These are phyloP conservation scores for Imbricaverruca yamaguchii DNA, from an alignment of 2,888 invertebrate species.

Conservation along the genomic window DNA sequence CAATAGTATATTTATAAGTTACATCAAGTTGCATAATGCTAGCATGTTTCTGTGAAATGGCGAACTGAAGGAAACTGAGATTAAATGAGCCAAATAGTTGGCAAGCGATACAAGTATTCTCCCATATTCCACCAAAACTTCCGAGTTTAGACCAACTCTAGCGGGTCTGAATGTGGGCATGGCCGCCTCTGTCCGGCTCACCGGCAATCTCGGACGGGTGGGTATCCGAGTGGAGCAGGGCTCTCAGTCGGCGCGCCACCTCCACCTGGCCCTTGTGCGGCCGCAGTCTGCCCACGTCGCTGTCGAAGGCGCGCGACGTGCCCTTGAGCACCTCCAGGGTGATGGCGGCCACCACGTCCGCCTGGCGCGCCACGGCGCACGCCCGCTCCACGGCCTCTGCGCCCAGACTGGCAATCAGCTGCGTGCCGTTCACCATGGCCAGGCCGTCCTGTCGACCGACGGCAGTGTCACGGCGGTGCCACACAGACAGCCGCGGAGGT, in stretches of 20 bases:
- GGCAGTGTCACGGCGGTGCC: too few species aligned
- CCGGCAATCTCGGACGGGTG: slow-evolving; percentile 58
- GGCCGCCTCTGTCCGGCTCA: slow-evolving; percentile 48
- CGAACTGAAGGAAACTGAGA: too few species aligned
- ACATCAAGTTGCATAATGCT: too few species aligned
- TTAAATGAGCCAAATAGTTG: too few species aligned
- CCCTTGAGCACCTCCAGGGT: slow-evolving; percentile 59
- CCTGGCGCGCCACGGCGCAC: slow-evolving; percentile 52
- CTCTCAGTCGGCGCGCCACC: slow-evolving; percentile 52
- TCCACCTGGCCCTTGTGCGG: slow-evolving; percentile 55
- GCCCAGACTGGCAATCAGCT: slow-evolving; percentile 57
- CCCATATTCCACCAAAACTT: too few species aligned
- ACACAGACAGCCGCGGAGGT: too few species aligned
- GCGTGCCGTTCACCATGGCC: slow-evolving; percentile 59
- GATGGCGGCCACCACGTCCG: slow-evolving; percentile 56
- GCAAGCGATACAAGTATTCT: too few species aligned
- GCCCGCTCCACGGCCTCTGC: slow-evolving; percentile 56
- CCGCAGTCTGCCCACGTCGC: slow-evolving; percentile 54
- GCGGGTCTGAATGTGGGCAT: slow-evolving; percentile 41
- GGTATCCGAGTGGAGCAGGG: slow-evolving; percentile 53
- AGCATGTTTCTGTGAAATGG: too few species aligned
- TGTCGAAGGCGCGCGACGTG: slow-evolving; percentile 55
- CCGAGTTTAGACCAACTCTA: background rate
- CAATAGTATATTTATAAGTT: too few species aligned
- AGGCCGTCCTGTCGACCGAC: slow-evolving; percentile 52